Base-by-base conservation (phyloP, 2,797 vertebrate species). In the Mormyrops boulengeri region DNA sequence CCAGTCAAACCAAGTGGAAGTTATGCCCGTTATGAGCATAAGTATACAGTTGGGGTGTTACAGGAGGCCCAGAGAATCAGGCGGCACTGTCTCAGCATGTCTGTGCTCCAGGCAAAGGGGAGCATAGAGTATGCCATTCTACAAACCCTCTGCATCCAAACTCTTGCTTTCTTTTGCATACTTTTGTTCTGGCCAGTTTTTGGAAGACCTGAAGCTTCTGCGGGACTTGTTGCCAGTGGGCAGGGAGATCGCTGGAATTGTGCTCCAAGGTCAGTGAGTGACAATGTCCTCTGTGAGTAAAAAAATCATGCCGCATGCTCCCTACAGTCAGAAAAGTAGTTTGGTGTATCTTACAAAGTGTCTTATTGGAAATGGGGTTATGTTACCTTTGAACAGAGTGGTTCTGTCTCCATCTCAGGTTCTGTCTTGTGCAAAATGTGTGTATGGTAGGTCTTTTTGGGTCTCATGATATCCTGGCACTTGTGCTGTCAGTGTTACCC, bases 201-300 rank as follows among this genome's bases (percentile, higher is more conserved):
- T 97, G 55, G 92, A 93, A 66, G 97, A 98, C 89, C 88, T 98
- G 22, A 97, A 97, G 89, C 91, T 97, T 89, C 94, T 95, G 90
- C 96, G 93, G 91, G 97, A 98, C 50, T 92, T 96, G 1, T 92
- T 97, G 88, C 97, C 98, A 87, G 96, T 98, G 12, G 98, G 98
- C 88, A 95, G 98, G 93, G 98, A 99, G 93, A 94, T 99, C 91
- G 95, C 97, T 3, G 98, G 98, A 41, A 92, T 98, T 26, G 96
- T 99, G 60, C 93, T 97, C 92, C 96, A 97, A 96, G 98, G 98
- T 99, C 89, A 93, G 69, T 30, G 44, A 87, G 53, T 34, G 17
- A 87, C 8, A 19, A 17, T 17, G 38, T 50, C 8, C 47, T 85
- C 11, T 85, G 47, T 47, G 47, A 17, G n/a, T 4, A 7, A 26